Evolutionary conservation across 2,113 vertebrate genomes (phyloP).

Genomic region (Dolichallabes microphthalmus): DNA sequence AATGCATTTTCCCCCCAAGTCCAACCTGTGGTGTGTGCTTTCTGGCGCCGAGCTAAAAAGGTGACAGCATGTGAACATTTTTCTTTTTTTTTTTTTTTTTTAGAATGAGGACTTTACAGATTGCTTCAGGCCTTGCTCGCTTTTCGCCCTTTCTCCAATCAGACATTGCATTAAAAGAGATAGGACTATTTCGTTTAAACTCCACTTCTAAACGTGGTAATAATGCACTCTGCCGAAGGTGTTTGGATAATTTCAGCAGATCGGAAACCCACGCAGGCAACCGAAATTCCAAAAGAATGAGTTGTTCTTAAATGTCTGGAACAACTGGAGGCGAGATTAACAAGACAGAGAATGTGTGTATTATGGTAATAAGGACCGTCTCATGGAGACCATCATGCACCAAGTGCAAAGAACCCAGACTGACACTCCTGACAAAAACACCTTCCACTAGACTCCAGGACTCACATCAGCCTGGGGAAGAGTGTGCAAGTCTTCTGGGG

Average conservation of each 20-base stretch:
- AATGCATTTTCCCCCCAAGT: not conserved
- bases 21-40: not conserved
- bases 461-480: not conserved
- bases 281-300: not conserved
- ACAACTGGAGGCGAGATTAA: not conserved
- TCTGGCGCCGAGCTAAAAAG: not conserved
- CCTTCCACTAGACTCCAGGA: not conserved
- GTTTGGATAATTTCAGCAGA: not conserved
- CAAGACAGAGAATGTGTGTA: not conserved
- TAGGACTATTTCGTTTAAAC: conserved; percentile 2
- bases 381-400: not conserved
- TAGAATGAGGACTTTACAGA: conserved; percentile 4
- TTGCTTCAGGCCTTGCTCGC: not conserved
- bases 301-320: not conserved
- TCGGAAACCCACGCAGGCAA: not conserved
- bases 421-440: not conserved
- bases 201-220: not conserved
- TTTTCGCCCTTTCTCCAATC: not conserved
- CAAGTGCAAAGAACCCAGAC: not conserved
- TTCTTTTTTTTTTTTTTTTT: not conserved
- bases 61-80: not conserved
- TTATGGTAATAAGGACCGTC: conserved; percentile 17
- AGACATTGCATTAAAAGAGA: conserved; percentile 6
- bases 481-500: not conserved
- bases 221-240: not conserved